Base-by-base conservation (phyloP, 2,113 vertebrate genomes). In the Ploceus nigricollis region DNA sequence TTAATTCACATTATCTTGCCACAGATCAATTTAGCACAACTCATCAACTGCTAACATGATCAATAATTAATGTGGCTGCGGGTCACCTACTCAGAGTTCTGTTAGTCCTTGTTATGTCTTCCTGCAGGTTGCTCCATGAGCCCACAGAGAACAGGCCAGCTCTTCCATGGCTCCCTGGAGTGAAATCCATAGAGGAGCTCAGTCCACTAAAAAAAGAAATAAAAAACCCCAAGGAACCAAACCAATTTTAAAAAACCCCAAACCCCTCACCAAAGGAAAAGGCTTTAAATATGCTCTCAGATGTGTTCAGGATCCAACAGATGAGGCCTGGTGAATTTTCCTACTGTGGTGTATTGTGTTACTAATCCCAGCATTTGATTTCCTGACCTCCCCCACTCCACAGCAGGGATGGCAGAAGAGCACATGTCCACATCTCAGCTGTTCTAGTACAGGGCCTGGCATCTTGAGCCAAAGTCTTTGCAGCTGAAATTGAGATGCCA, bases 51-150 rank as follows among this genome's bases (percentile, higher is more conserved):
- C 91, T 87, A 92, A 92, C 89, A 75, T 24, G 20, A 58, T 95
- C 39, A 93, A 96, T 92, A 94, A 93, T 96, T 95, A 86, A 97
- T 78, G 76, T 33, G 51, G 39, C 89, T 96, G 80, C 64, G 93
- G 88, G 65, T 92, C 68, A 63, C 69, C 71, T 66, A 22, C 54
- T 35, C 53, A 56, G 68, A 90, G 58, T 83, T 89, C 63, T 39
- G 37, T 50, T 64, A 65, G 66, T 37, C 73, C 22, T 84, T 56
- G n/a, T 83, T 50, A 57, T 1, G 1, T 73, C 68, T 79, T 93
- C 69, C 85, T 70, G 27, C 3, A 9, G 44, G 51, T 82, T 6
- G 5, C 25, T 80, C 33, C 45, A 25, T 0, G 7, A 91, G 42
- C 7, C 15, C 30, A 27, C 1, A 2, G 42, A 81, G 39, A 82